These are phyloP conservation scores for Morinoia aosen DNA, from an alignment of 2,888 invertebrate species.

Conservation along the genomic window DNA sequence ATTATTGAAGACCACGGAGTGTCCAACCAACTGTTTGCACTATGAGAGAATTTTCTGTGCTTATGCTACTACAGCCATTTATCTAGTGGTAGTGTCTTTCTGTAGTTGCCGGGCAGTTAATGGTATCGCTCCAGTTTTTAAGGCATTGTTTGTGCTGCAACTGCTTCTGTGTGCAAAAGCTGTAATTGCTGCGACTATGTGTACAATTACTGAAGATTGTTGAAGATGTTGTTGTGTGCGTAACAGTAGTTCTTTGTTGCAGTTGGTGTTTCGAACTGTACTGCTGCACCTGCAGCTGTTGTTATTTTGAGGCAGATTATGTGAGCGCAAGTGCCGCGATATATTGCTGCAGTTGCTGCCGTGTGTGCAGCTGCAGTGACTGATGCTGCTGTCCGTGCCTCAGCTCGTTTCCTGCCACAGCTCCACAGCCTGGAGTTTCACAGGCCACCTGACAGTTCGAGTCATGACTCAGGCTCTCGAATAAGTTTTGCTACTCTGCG, in stretches of 20 bases:
- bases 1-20: too few species aligned
- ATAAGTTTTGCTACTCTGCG: background rate
- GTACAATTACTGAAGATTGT: background rate
- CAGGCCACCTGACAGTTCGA: background rate
- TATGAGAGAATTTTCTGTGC: too few species aligned
- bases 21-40: too few species aligned
- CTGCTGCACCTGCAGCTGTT: background rate
- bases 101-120: too few species aligned
- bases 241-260: too few species aligned
- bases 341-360: background rate
- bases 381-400: background rate
- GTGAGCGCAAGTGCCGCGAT: background rate
- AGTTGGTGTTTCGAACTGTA: background rate
- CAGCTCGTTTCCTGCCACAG: background rate
- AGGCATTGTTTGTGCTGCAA: background rate
- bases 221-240: too few species aligned
- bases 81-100: too few species aligned
- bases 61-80: too few species aligned
- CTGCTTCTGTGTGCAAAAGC: background rate
- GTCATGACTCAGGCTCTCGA: background rate
- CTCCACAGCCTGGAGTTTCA: background rate
- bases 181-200: background rate
- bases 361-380: background rate
- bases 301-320: background rate
- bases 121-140: too few species aligned